A percentile compares a stretch with the other conserved stretches of the same genome.
Conservation (phyloP, 1,140 invertebrate genomes). For the Trichogramma pretiosum region DNA sequence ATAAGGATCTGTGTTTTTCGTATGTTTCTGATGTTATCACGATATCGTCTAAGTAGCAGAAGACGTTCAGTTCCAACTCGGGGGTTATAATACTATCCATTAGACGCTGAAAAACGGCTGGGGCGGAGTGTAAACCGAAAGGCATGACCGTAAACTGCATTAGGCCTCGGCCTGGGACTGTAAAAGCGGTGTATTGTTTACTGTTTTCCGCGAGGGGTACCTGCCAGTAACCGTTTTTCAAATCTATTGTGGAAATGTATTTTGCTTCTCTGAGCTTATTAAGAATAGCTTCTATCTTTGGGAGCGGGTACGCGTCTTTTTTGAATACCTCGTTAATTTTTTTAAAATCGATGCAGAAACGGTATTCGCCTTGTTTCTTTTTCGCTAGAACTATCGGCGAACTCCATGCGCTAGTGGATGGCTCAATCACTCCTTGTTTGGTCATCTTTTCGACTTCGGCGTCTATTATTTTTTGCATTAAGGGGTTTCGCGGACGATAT, state of each 20-base stretch:
- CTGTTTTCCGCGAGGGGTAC: constrained; percentile 27
- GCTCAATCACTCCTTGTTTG: constrained; percentile 32
- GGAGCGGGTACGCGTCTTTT: too few species aligned
- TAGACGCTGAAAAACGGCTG: not conserved
- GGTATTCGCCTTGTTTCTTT: too few species aligned
- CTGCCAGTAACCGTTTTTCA: constrained; percentile 28
- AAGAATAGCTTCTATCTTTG: too few species aligned
- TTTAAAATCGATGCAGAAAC: too few species aligned
- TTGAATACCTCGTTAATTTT: too few species aligned
- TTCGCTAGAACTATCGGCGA: constrained; percentile 43
- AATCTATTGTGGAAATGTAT: too few species aligned
- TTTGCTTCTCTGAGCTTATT: too few species aligned
- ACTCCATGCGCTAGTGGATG: constrained; percentile 38
- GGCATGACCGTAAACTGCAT: too few species aligned
- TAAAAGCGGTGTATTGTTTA: constrained; percentile 35
- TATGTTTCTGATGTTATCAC: not conserved
- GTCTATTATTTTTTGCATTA: constrained; percentile 15
- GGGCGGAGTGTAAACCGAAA: too few species aligned
- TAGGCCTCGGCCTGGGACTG: too few species aligned
- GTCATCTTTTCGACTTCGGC: constrained; percentile 24
- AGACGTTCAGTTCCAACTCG: not conserved
- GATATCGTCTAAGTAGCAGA: not conserved
- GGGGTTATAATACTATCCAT: not conserved
- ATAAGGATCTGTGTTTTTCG: too few species aligned
- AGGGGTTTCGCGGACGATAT: constrained; percentile 14